A percentile compares a stretch with the other conserved stretches of the same genome.
phyloP scores from a whole-genome alignment of 2,113 vertebrate genomes.

The Leptobrachium ailaonicum region DNA sequence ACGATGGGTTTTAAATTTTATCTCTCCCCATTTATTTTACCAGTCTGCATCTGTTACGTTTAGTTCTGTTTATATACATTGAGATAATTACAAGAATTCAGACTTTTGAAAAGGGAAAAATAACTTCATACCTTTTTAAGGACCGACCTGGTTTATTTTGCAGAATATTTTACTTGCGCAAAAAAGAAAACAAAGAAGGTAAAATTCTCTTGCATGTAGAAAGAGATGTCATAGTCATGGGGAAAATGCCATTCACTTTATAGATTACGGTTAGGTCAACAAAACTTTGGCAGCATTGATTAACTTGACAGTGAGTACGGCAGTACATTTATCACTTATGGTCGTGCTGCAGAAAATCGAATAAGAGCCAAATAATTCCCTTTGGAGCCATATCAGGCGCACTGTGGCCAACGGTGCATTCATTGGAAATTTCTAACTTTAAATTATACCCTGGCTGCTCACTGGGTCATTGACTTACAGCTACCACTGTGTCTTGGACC shows the following conservation, averaged over 20 bases:
- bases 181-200: no score
- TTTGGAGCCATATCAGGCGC: slow-evolving; percentile 85
- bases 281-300: slow-evolving; percentile 97
- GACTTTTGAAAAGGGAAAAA: neutral
- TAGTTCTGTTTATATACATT: no score
- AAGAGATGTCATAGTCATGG: slow-evolving; percentile 79
- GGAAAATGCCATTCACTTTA: slow-evolving; percentile 82
- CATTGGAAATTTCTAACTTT: slow-evolving; percentile 82
- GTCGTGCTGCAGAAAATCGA: slow-evolving; percentile 89
- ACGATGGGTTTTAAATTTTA: no score
- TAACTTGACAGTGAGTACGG: slow-evolving; percentile 93
- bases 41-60: no score
- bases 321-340: slow-evolving; percentile 93
- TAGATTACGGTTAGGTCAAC: slow-evolving; percentile 94
- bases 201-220: slow-evolving; percentile 56
- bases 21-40: no score
- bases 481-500: slow-evolving; percentile 59
- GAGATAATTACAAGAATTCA: neutral
- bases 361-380: slow-evolving; percentile 89
- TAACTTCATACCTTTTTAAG: no score
- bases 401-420: slow-evolving; percentile 82
- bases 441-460: slow-evolving; percentile 75
- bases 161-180: no score
- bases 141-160: no score
- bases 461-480: slow-evolving; percentile 75